phyloP scores from a whole-genome alignment of 2,113 vertebrate species.

The Myotis brandtii region DNA sequence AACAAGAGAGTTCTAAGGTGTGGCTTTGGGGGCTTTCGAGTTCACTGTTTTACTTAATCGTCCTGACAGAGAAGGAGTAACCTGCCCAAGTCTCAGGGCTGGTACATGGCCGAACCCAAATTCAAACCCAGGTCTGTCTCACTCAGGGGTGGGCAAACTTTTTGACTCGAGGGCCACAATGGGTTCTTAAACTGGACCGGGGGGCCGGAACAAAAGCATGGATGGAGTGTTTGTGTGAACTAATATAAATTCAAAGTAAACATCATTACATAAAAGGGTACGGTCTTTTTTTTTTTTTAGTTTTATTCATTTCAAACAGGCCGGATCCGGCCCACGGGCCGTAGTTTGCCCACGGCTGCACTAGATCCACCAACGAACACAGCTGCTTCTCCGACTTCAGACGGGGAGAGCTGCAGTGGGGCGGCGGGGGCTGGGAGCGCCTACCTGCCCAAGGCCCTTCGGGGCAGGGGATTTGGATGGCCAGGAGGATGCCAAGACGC shows the following conservation, averaged over 20 bases:
- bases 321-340: no score
- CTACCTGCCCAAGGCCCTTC: not conserved
- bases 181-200: no score
- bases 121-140: not conserved
- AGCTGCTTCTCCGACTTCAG: not conserved
- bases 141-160: no score
- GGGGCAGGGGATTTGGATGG: not conserved
- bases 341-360: no score
- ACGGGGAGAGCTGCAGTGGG: not conserved
- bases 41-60: not conserved
- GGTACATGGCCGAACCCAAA: not conserved
- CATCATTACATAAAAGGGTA: no score
- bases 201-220: no score
- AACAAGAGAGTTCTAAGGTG: not conserved
- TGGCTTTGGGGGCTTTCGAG: not conserved
- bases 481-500: not conserved
- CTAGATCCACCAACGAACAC: not conserved
- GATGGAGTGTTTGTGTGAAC: no score
- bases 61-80: constrained; percentile 3
- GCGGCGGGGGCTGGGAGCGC: rapidly evolving
- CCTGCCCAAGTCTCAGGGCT: not conserved
- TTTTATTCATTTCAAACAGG: no score
- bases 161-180: no score
- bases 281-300: no score
- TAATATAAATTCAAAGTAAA: no score